phyloP scores from a whole-genome alignment of 2,113 vertebrate species.

The Donacobius atricapilla region DNA sequence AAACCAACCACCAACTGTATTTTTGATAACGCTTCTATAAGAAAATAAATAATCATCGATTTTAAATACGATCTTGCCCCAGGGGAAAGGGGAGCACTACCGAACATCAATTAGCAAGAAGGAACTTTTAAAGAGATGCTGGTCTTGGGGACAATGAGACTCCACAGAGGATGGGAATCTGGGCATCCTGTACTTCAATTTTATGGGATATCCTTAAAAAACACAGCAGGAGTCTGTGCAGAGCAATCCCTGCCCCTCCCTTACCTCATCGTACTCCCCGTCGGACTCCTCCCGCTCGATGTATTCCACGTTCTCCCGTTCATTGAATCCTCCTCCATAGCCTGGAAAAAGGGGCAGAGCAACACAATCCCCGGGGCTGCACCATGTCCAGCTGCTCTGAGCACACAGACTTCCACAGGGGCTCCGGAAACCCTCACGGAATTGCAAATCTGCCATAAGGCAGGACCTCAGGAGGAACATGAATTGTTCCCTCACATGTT shows the following conservation, averaged over 20 bases:
- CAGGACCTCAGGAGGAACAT: background rate
- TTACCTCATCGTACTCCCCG: slow-evolving; percentile 98
- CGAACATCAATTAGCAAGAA: background rate
- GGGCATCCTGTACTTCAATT: accelerated
- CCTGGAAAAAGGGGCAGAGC: slow-evolving; percentile 67
- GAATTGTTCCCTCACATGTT: background rate
- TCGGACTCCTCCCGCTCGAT: slow-evolving; percentile 97
- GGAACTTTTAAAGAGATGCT: background rate
- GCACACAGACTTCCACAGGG: background rate
- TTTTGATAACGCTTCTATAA: background rate
- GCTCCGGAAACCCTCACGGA: background rate
- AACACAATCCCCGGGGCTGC: background rate
- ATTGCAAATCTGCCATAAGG: background rate
- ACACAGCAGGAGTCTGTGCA: accelerated
- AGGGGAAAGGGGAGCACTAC: background rate
- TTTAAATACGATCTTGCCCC: background rate
- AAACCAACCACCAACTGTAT: background rate
- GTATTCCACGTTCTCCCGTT: slow-evolving; percentile 96
- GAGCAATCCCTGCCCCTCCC: background rate
- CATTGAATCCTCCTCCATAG: slow-evolving; percentile 99
- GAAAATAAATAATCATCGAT: background rate
- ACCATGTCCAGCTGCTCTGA: background rate
- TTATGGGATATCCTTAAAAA: background rate
- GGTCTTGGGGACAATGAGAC: accelerated
- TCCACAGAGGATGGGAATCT: background rate